Base-by-base conservation (phyloP, 1,140 invertebrate species). In the Akabosia matsudoensis region DNA sequence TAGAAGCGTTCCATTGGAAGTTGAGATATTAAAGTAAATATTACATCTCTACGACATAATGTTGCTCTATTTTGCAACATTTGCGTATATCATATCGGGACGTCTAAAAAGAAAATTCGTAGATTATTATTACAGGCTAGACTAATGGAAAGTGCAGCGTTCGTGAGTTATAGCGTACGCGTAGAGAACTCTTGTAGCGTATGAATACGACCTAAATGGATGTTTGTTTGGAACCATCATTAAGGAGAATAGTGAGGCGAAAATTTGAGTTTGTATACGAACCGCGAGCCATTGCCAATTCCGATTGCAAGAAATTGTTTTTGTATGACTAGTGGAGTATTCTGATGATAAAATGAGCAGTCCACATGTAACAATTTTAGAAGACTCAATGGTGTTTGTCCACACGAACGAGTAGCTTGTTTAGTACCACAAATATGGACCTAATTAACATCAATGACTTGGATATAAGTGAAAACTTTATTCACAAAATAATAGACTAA, bases 1-100 rank as follows among this genome's bases (percentile, higher is more conserved):
- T 24, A 30, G 26, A 67, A 30, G n/a, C 54, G 31, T 67, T 67
- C 31, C 61, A 67, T 67, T 67, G 61, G 61, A 24, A 67, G 61
- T 45, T 10, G 37, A 61, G 24, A 61, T 16, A 67, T 31, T 24
- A 67, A 67, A 67, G 61, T 67, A 67, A 67, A 67, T 67, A 67
- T 67, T 67, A 31, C 61, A 10, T 61, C 54, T 28, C 61, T 31
- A 24, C 31, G 61, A 67, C 28, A 30, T 67, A 67, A 67, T 67
- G 61, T 67, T 67, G 24, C 54, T 67, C 61, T 67, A n/a, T n/a
- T n/a, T 30, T 67, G 61, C 26, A 24, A 67, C 61, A 67, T 67
- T 67, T 67, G 31, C 61, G 31, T 67, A 67, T 31, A 67, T 67
- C 61, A 67, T 67, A 67, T 67, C 61, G 61, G 61, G 31, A 67